Percentiles rank a stretch among this genome's conserved stretches.
phyloP scores from a whole-genome alignment of 2,888 invertebrate genomes.

The Hybos culiciformis region DNA sequence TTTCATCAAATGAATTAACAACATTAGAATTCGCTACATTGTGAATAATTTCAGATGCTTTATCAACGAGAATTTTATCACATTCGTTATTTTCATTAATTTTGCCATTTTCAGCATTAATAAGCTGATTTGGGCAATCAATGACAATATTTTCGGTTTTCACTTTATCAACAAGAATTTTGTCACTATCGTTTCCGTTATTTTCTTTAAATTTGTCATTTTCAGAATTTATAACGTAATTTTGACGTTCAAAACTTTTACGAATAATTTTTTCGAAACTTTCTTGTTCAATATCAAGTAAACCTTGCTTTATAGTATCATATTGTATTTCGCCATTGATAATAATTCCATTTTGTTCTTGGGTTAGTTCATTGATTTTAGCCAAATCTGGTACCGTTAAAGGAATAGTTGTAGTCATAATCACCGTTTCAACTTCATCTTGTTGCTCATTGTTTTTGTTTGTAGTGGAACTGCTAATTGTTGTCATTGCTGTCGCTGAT shows the following conservation, averaged over 20 bases:
- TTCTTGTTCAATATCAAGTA: not conserved
- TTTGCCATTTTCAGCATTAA: too few relatives aligned
- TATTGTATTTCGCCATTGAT: conserved; percentile 14
- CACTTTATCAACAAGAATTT: too few relatives aligned
- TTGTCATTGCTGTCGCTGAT: not conserved
- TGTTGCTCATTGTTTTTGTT: conserved; percentile 7
- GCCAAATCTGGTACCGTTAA: conserved; percentile 26
- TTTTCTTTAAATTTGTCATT: too few relatives aligned
- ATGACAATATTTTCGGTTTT: too few relatives aligned
- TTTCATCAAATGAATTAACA: conserved; percentile 21
- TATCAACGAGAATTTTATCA: too few relatives aligned
- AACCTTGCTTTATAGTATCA: not conserved
- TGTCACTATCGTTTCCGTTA: too few relatives aligned
- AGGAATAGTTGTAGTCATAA: conserved; percentile 15
- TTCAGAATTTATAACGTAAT: too few relatives aligned
- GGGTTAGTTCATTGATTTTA: conserved; percentile 27
- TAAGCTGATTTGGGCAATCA: too few relatives aligned
- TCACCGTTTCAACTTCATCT: conserved; percentile 6
- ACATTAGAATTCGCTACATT: conserved; percentile 18
- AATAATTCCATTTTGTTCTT: conserved; percentile 17
- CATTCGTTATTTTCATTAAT: too few relatives aligned
- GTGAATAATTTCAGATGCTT: conserved; percentile 15
- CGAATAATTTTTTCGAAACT: too few relatives aligned
- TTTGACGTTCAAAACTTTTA: too few relatives aligned
- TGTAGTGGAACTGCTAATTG: conserved; percentile 5